A percentile compares a stretch with the other conserved stretches of the same genome.
Evolutionary conservation across 2,888 invertebrate species (phyloP).

Genomic region (Dryomyza anilis): DNA sequence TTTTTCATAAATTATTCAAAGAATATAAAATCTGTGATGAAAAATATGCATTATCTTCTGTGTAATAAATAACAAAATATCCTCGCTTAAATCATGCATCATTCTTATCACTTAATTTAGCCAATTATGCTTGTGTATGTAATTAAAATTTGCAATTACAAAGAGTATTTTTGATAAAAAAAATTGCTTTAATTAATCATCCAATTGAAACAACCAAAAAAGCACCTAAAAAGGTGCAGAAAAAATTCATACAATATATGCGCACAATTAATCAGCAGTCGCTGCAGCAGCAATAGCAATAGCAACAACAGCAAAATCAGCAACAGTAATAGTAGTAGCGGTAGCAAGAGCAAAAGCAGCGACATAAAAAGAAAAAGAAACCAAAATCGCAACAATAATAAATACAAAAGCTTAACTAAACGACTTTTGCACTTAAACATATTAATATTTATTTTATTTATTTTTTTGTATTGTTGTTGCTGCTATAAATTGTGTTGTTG

Average conservation of each 20-base stretch:
- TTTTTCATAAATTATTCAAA: too few species aligned
- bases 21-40: too few species aligned
- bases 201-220: too few species aligned
- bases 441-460: slow-evolving; percentile 3
- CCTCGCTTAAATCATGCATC: too few species aligned
- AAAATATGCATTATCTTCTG: too few species aligned
- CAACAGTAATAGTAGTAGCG: not conserved
- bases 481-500: not conserved
- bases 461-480: not conserved
- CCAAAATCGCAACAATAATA: not conserved
- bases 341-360: not conserved
- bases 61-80: too few species aligned
- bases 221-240: too few species aligned
- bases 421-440: slow-evolving; percentile 1
- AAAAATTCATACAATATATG: not conserved
- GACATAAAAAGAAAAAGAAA: not conserved
- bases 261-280: not conserved
- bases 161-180: too few species aligned
- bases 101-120: too few species aligned
- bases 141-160: too few species aligned
- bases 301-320: not conserved
- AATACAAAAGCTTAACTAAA: slow-evolving; percentile 12
- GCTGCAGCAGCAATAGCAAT: not conserved
- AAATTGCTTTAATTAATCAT: too few species aligned
- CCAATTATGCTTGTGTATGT: too few species aligned